These are phyloP conservation scores for Enhydra lutris DNA, from an alignment of 2,113 vertebrate species.

Conservation along the genomic window DNA sequence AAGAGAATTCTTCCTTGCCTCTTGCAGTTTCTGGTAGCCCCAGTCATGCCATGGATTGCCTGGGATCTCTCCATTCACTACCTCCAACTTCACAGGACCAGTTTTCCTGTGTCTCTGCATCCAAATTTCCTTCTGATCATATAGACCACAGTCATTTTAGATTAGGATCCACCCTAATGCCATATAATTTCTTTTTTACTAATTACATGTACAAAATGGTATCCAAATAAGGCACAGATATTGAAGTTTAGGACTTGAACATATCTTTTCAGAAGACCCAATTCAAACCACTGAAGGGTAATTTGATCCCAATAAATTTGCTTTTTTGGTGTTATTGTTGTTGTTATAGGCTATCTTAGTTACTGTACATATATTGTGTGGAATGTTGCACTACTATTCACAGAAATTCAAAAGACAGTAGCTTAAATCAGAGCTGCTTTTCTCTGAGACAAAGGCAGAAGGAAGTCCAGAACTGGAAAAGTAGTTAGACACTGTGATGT, in stretches of 20 bases:
- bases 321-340: background rate
- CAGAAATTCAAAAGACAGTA: background rate
- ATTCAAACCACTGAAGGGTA: background rate
- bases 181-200: background rate
- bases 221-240: background rate
- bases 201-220: background rate
- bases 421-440: background rate
- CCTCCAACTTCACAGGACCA: background rate
- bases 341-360: background rate
- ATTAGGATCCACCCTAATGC: background rate
- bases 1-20: background rate
- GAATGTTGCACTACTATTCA: background rate
- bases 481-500: background rate
- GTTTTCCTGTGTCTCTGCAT: background rate
- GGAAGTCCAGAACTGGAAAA: background rate
- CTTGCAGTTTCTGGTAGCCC: background rate
- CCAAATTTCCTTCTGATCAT: background rate
- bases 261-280: background rate
- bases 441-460: background rate
- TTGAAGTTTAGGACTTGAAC: background rate
- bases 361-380: background rate
- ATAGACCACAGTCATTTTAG: background rate
- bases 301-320: background rate
- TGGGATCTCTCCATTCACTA: background rate
- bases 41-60: background rate